Percentiles rank a stretch among this genome's conserved stretches.
phyloP scores from a whole-genome alignment of 2,888 invertebrate genomes.

The Gymnocheta viridis region DNA sequence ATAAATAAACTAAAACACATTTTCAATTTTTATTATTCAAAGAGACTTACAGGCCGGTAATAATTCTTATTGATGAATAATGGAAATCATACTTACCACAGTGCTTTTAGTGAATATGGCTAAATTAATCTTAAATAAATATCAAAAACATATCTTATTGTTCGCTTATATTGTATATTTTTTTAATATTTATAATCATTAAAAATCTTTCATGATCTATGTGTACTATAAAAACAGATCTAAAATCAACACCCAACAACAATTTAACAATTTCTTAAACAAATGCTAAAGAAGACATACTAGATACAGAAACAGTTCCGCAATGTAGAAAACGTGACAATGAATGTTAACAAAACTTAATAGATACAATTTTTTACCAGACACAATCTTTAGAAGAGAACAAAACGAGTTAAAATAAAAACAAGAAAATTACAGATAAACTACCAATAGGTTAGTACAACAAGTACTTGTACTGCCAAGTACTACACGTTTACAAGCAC shows the following conservation, averaged over 20 bases:
- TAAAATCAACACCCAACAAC: background rate
- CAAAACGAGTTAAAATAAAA: background rate
- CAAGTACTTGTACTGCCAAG: constrained; percentile 28
- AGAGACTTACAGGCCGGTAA: too few relatives aligned
- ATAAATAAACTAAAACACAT: too few relatives aligned
- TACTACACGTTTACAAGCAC: constrained; percentile 10
- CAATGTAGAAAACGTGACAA: constrained; percentile 62
- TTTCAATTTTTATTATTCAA: too few relatives aligned
- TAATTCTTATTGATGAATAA: too few relatives aligned
- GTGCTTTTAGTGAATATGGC: too few relatives aligned
- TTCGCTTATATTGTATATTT: too few relatives aligned
- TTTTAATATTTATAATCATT: too few relatives aligned
- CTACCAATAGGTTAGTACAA: constrained; percentile 46
- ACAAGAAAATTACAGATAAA: constrained; percentile 14
- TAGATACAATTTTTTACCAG: constrained; percentile 39
- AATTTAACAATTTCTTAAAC: constrained; percentile 14
- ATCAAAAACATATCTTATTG: background rate
- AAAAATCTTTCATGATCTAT: background rate
- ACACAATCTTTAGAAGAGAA: constrained; percentile 33
- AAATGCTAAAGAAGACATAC: background rate
- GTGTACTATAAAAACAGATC: background rate
- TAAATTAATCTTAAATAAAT: too few relatives aligned
- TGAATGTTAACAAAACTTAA: constrained; percentile 56
- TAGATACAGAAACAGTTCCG: constrained; percentile 53
- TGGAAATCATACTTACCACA: background rate